Conservation (phyloP, 1,140 invertebrate species). For the Drosophila lowei region DNA sequence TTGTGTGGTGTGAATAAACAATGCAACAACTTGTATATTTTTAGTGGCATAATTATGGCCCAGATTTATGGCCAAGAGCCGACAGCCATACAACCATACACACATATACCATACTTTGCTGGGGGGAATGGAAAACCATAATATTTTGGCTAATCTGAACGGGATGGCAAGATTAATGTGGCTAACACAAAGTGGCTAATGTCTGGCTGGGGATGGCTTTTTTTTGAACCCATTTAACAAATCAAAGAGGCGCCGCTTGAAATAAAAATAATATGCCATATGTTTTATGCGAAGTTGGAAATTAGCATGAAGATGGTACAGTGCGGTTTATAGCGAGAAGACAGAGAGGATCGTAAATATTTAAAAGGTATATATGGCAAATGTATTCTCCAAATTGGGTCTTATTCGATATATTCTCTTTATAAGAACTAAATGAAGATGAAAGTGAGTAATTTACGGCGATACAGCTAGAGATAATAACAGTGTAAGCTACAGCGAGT, state of each 20-base stretch:
- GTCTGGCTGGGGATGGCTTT: background rate
- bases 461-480: too few species aligned
- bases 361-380: too few species aligned
- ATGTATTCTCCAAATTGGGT: too few species aligned
- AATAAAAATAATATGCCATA: conserved; percentile 1
- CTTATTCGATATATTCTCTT: too few species aligned
- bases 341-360: too few species aligned
- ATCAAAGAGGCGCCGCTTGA: conserved; percentile 37
- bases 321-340: background rate
- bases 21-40: conserved; percentile 37
- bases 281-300: background rate
- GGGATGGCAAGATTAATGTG: conserved; percentile 52
- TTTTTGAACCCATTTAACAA: conserved; percentile 11
- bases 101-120: conserved; percentile 35
- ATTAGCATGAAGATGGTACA: background rate
- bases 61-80: conserved; percentile 18
- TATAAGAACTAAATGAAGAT: too few species aligned
- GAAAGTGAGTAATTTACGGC: too few species aligned
- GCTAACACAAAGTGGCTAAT: conserved; percentile 25
- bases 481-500: too few species aligned
- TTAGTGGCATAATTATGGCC: conserved; percentile 34
- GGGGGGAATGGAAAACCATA: conserved; percentile 11
- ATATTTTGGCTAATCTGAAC: conserved; percentile 47
- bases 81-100: conserved; percentile 1
- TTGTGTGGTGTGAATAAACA: conserved; percentile 17